These are phyloP conservation scores for Hypanus sabinus DNA, from an alignment of 2,113 vertebrate genomes.

Conservation along the genomic window DNA sequence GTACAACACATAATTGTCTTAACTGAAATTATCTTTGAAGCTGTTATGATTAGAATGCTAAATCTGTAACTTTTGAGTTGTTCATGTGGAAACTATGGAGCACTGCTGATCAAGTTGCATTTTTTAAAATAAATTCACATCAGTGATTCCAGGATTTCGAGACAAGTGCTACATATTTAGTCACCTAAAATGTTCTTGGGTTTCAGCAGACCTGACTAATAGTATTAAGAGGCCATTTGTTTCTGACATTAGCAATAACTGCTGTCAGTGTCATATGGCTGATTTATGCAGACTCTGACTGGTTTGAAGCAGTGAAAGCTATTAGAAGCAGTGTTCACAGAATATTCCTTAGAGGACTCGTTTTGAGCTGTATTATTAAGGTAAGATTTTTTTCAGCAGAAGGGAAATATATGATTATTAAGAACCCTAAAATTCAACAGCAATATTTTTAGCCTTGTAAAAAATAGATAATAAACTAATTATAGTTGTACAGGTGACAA, in stretches of 20 bases:
- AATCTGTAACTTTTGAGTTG: not conserved
- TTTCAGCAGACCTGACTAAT: conserved; percentile 1
- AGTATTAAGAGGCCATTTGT: conserved; percentile 31
- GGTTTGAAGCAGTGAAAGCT: conserved; percentile 6
- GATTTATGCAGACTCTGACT: conserved; percentile 1
- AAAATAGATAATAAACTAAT: not conserved
- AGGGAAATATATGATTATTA: not conserved
- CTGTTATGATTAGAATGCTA: not conserved
- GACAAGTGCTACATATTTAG: not conserved
- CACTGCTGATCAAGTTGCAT: not conserved
- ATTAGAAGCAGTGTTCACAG: conserved; percentile 14
- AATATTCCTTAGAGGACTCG: not conserved
- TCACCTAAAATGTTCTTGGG: conserved; percentile 1
- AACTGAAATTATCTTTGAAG: not conserved
- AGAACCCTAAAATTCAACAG: not conserved
- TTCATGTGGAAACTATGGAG: not conserved
- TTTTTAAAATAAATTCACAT: not conserved
- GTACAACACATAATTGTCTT: too few relatives aligned
- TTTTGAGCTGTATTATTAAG: not conserved
- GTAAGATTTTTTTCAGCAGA: conserved; percentile 26
- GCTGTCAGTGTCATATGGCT: conserved; percentile 31
- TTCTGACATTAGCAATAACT: conserved; percentile 35
- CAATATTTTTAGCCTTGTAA: not conserved
- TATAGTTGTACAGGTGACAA: not conserved
- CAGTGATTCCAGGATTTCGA: not conserved